Evolutionary conservation across 1,140 invertebrate genomes (phyloP).

Genomic region (Platyscapa corneri): DNA sequence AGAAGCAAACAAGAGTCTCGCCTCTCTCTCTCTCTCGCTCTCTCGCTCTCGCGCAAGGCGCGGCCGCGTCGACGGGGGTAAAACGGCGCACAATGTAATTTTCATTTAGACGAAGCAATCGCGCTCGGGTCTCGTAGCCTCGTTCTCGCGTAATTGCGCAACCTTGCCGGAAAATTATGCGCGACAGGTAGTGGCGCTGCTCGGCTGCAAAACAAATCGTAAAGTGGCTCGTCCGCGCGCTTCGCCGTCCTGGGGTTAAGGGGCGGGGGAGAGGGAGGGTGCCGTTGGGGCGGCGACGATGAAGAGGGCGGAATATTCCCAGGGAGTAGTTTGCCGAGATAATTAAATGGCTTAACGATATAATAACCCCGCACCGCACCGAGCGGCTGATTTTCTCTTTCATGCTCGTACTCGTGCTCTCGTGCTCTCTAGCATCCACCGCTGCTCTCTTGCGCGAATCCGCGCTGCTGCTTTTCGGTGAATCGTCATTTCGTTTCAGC

Average conservation of each 20-base stretch:
- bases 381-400: neutral
- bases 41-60: neutral
- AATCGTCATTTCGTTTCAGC: neutral
- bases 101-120: slow-evolving; percentile 50
- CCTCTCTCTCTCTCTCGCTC: neutral
- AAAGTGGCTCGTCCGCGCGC: slow-evolving; percentile 35
- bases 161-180: slow-evolving; percentile 42
- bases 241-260: too few relatives aligned
- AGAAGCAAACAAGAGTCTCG: neutral
- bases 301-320: slow-evolving; percentile 68
- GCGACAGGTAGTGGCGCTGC: slow-evolving; percentile 28
- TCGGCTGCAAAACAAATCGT: slow-evolving; percentile 42
- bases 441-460: neutral
- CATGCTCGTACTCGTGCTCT: neutral
- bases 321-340: slow-evolving; percentile 73
- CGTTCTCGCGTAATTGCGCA: slow-evolving; percentile 43
- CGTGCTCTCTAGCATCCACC: too few relatives aligned
- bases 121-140: neutral
- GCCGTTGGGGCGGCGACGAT: slow-evolving; percentile 44
- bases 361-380: slow-evolving; percentile 63
- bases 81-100: slow-evolving; percentile 36
- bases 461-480: neutral
- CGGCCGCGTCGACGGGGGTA: too few relatives aligned
- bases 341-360: slow-evolving; percentile 76
- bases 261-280: slow-evolving; percentile 14